Evolutionary conservation across 2,888 invertebrate genomes (phyloP), one percentile per base, ranked within the genome.

Genomic region (Noctua pronuba): DNA sequence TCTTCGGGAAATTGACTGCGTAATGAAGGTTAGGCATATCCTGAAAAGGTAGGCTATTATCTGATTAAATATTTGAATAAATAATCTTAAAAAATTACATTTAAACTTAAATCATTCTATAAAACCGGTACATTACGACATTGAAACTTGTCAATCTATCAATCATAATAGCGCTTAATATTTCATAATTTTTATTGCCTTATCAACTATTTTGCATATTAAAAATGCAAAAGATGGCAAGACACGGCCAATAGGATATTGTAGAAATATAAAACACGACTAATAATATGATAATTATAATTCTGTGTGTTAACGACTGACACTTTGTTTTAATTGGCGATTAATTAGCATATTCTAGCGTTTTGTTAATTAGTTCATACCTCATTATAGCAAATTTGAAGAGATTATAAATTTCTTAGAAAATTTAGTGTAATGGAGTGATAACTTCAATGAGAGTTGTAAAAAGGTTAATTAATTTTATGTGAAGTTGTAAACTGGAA

Each of bases 351-450:
- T 85, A 76, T 73, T 84, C 75, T 79, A 75, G 66, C 68, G 70
- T 70, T 70, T 73, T 67, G 73, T 85, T 87, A 85, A 81, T 87
- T 82, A 79, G 77, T 83, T 88, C 73, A 76, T 79, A 87, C 80
- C 74, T 88, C 79, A 71, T 83, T 77, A 87, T 72, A 35, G 76
- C 69, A 68, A 80, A 28, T 73, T 82, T 52, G 65, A 58, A 44
- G 62, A 73, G 65, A 79, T 75, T 73, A 67, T 70, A 55, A 65
- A 65, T 77, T 77, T 44, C n/a, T 31, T 28, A 18, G 7, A 28
- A 49, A 52, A 49, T 49, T 35, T 49, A 46, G 31, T 64, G 13
- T 68, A 41, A 75, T 82, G 82, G 68, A 76, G 52, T 66, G 66
- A 72, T 79, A 62, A 79, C 49, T 77, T 52, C 49, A 77, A 38